These are phyloP conservation scores for Lophochroa leadbeateri DNA, from an alignment of 2,113 vertebrate species.

Conservation along the genomic window DNA sequence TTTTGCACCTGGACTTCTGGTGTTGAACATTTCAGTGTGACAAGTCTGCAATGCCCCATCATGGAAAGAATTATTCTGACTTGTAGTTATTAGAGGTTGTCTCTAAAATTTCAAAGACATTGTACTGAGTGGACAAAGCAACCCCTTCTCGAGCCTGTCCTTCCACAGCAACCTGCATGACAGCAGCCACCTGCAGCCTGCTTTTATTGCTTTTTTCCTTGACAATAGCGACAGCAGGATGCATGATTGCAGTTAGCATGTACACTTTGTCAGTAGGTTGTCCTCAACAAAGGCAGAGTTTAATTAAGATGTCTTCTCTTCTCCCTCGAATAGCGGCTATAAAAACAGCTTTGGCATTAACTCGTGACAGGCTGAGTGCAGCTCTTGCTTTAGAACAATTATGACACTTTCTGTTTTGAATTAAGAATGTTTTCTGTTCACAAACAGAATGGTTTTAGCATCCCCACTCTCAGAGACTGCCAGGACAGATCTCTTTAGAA, in stretches of 20 bases:
- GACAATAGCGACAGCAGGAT: neutral
- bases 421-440: neutral
- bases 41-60: neutral
- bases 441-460: neutral
- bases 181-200: neutral
- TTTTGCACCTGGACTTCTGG: neutral
- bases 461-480: neutral
- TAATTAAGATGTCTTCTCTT: slow-evolving; percentile 24
- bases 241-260: neutral
- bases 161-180: neutral
- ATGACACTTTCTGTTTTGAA: neutral
- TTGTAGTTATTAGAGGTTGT: neutral
- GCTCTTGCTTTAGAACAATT: neutral
- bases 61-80: neutral
- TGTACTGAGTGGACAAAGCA: neutral
- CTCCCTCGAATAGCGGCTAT: neutral
- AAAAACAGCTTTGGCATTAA: neutral
- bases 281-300: neutral
- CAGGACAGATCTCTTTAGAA: neutral
- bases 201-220: neutral
- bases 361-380: neutral
- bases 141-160: neutral
- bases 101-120: neutral
- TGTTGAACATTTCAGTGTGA: neutral
- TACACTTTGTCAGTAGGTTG: neutral